Conservation (phyloP, 2,888 invertebrate species). For the Phortica okadai region DNA sequence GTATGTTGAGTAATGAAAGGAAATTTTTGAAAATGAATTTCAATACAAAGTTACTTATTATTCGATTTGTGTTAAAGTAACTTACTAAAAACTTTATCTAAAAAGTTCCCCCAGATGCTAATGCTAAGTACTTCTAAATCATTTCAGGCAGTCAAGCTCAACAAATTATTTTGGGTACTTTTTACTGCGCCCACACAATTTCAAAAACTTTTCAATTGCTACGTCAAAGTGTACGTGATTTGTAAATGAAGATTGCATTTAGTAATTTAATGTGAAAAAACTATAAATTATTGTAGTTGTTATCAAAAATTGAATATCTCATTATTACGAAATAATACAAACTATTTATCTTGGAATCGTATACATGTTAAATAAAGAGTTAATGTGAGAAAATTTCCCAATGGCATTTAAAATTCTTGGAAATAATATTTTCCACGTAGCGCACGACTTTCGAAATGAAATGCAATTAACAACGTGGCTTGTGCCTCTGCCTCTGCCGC, state of each 20-base stretch:
- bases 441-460: conserved; percentile 7
- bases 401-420: conserved; percentile 1
- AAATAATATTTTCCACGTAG: conserved; percentile 7
- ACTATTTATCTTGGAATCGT: background rate
- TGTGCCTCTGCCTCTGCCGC: too few species aligned
- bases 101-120: background rate
- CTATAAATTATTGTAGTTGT: too few species aligned
- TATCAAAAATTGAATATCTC: too few species aligned
- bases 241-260: background rate
- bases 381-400: background rate
- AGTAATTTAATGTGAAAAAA: too few species aligned
- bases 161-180: background rate
- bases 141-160: background rate
- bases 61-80: too few species aligned
- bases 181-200: background rate
- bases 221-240: background rate
- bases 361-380: too few species aligned
- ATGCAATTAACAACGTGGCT: background rate
- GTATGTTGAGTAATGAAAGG: too few species aligned
- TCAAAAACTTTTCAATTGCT: conserved; percentile 3
- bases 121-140: background rate
- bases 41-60: too few species aligned
- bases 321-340: too few species aligned
- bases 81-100: too few species aligned
- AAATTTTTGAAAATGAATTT: too few species aligned